phyloP scores from a whole-genome alignment of 2,113 vertebrate species.

The Todiramphus saurophagus region DNA sequence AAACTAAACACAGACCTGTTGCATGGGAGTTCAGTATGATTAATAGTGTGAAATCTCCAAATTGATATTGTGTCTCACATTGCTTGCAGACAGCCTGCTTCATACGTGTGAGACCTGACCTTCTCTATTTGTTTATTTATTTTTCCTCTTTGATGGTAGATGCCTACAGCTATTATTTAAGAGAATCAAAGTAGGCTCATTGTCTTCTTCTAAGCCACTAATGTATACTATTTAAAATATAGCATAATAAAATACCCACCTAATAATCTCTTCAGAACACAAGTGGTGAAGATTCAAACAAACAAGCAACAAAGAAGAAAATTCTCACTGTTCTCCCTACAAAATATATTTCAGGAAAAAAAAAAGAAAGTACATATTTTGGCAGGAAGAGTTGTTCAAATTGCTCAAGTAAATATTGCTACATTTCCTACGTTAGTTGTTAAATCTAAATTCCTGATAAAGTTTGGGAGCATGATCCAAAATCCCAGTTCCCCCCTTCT shows the following conservation, averaged over 20 bases:
- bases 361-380: neutral
- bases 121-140: neutral
- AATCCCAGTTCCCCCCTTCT: neutral
- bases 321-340: neutral
- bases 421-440: neutral
- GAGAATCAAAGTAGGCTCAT: neutral
- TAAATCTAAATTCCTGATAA: neutral
- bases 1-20: neutral
- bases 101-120: neutral
- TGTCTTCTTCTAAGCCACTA: neutral
- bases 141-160: neutral
- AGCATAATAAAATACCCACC: neutral
- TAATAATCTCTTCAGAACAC: neutral
- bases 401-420: neutral
- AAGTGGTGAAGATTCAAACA: neutral
- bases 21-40: neutral
- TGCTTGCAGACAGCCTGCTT: neutral
- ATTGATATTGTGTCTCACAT: neutral
- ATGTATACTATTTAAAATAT: neutral
- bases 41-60: neutral
- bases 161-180: neutral
- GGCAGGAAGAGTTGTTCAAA: neutral
- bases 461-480: neutral
- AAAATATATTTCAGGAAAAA: neutral
- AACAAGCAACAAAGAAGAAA: neutral